Conservation (phyloP, 1,140 invertebrate genomes). For the Psix sp. region DNA sequence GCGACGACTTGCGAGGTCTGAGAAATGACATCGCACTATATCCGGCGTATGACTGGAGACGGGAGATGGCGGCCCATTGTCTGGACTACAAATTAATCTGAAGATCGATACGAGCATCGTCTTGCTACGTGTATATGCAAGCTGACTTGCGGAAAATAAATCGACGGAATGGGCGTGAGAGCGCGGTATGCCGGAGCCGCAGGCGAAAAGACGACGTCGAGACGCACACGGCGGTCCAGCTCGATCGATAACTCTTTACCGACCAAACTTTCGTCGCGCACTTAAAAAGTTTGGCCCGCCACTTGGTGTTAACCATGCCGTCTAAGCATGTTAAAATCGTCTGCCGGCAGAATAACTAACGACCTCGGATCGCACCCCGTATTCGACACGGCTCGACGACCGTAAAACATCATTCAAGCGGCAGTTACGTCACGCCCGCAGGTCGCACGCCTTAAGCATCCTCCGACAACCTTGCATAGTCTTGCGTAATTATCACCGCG, state of each 20-base stretch:
- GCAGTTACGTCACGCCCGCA: constrained; percentile 3
- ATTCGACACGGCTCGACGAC: neutral
- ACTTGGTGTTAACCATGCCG: constrained; percentile 43
- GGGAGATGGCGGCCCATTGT: constrained; percentile 75
- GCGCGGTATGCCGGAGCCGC: constrained; percentile 50
- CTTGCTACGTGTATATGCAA: constrained; percentile 66
- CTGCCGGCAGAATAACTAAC: constrained; percentile 8
- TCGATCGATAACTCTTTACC: constrained; percentile 62
- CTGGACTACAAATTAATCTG: constrained; percentile 76
- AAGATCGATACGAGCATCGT: constrained; percentile 73
- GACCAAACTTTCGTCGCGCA: constrained; percentile 57
- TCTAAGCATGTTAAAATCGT: constrained; percentile 51
- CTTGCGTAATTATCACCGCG: constrained; percentile 28
- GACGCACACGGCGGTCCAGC: neutral
- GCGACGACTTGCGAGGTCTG: constrained; percentile 24
- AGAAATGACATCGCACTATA: constrained; percentile 70
- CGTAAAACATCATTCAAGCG: constrained; percentile 19
- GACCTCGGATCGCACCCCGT: no score
- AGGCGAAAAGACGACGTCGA: constrained; percentile 1
- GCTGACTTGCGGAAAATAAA: constrained; percentile 68
- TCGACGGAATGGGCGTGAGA: constrained; percentile 62
- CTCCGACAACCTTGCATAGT: constrained; percentile 16
- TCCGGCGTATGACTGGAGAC: constrained; percentile 68
- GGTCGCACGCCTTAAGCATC: constrained; percentile 13
- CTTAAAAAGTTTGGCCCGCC: constrained; percentile 62